Base-by-base conservation (phyloP, 2,888 invertebrate genomes). In the Agrilus biguttatus region DNA sequence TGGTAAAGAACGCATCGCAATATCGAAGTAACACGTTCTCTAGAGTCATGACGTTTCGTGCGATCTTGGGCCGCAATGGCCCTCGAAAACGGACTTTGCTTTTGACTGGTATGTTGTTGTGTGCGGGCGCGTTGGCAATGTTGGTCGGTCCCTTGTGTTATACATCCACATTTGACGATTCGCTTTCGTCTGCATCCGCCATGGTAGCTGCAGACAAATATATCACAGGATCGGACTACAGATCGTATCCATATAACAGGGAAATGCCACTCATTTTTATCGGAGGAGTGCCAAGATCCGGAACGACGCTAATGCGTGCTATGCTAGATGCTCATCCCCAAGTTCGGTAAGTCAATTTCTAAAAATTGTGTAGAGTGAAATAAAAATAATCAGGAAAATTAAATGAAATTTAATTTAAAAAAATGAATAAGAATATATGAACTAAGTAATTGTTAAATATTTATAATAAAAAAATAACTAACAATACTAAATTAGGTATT, bases 241-340 rank as follows among this genome's bases (percentile, higher is more conserved):
- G 77, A 60, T 66, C 72, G 43, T 83, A 81, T 66, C 71, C 76
- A 46, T 88, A 87, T 68, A 85, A 89, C 63, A 76, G 90, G 56
- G 78, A 84, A 55, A 87, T 91, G 83, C 93, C 93, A 55, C 74
- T 95, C 54, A 89, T 93, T 65, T 95, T 95, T 72, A 91, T 97
- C 65, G 96, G 96, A 45, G 97, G 97, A 49, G 92, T 97, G 61
- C 97, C 97, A 44, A 79, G 96, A 55, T 95, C 93, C 40, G 97
- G 96, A 42, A 97, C 96, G 37, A 97, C 97, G 48, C 75, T 97
- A 54, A 91, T 95, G 86, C 77, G 97, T 58, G 95, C 93, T 50
- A 92, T 97, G 90, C 72, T 98, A 56, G 97, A 98, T 70, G 95
- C 96, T 49, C 96, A 97, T 75, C 90, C 92, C 13, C 88, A 89